Evolutionary conservation across 1,140 invertebrate species (phyloP).

Genomic region (Drosophila cardini): DNA sequence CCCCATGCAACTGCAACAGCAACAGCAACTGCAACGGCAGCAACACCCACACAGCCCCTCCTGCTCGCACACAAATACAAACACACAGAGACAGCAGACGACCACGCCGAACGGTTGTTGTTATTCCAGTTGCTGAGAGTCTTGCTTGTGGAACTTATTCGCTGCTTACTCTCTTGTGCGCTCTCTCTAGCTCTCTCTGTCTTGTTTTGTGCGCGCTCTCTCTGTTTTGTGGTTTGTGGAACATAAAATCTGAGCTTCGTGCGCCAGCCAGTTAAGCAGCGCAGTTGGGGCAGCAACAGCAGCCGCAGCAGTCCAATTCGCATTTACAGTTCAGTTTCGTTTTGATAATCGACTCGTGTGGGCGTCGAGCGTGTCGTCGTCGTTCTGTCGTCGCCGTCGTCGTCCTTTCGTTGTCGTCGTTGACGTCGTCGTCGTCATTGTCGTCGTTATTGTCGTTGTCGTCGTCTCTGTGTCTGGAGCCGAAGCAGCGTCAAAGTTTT

Average conservation of each 20-base stretch:
- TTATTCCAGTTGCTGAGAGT: constrained; percentile 50
- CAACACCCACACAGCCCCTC: constrained; percentile 31
- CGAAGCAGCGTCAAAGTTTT: constrained; percentile 38
- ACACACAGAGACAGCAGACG: constrained; percentile 6
- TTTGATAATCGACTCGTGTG: constrained; percentile 69
- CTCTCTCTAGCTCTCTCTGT: constrained; percentile 14
- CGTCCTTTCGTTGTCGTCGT: constrained; percentile 19
- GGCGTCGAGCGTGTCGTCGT: constrained; percentile 53
- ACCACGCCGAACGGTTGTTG: constrained; percentile 46
- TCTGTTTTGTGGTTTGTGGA: constrained; percentile 46
- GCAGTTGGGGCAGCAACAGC: constrained; percentile 39
- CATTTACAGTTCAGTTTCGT: constrained; percentile 53
- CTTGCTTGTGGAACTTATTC: constrained; percentile 53
- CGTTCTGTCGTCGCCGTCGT: constrained; percentile 28
- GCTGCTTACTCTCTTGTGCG: constrained; percentile 1
- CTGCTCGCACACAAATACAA: constrained; percentile 15
- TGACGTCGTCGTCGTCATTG: constrained; percentile 25
- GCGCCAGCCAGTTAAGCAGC: constrained; percentile 50
- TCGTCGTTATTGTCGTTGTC: constrained; percentile 23
- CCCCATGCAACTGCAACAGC: constrained; percentile 54
- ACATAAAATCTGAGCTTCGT: constrained; percentile 75
- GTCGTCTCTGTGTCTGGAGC: constrained; percentile 34
- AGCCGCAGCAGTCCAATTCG: constrained; percentile 48
- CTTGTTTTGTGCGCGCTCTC: constrained; percentile 48
- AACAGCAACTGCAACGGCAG: constrained; percentile 25